Base-by-base conservation (phyloP, 2,797 vertebrate species). In the Paramormyrops hopkinsi region DNA sequence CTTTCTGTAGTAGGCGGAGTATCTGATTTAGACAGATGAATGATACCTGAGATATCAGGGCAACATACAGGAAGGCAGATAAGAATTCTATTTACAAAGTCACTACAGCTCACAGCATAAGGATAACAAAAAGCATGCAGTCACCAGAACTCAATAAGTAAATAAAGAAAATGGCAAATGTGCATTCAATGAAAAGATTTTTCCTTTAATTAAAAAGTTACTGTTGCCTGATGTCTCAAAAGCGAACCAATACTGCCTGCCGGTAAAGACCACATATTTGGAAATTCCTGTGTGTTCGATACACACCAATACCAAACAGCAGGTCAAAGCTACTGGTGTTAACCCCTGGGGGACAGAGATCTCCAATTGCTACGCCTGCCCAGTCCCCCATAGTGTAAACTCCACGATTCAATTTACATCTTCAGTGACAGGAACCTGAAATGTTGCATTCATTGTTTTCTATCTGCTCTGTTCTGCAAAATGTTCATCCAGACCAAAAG, bases 1-100 rank as follows among this genome's bases (percentile, higher is more conserved):
- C 37, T 82, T 82, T 44, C 41, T n/a, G 6, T 46, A 82, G 76
- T 46, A 82, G 41, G 19, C 41, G 19, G 41, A 82, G 76, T 82
- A 46, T 82, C 76, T 82, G 76, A 46, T 44, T 82, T 82, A 82
- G 76, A 82, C 76, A 76, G 14, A 76, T 76, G 37, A 76, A 76
- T 82, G 19, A 82, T 46, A 9, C 3, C 37, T 9, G 76, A 46
- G 76, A 46, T 65, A 65, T 46, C 76, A 46, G 14, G 19, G 19
- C 41, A 3, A 46, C 41, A 46, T 82, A 82, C 76, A 46, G 76
- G 33, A 82, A 44, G 17, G 76, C 41, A 82, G 76, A 82, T 44
- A 82, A 46, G 76, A 82, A 46, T n/a, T 41, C 73, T 19, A 41
- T n/a, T 79, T 79, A 79, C 73, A 79, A n/a, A 82, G 6, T 44